Evolutionary conservation across 2,797 vertebrate genomes (phyloP).

Genomic region (Etheostoma nigrum): DNA sequence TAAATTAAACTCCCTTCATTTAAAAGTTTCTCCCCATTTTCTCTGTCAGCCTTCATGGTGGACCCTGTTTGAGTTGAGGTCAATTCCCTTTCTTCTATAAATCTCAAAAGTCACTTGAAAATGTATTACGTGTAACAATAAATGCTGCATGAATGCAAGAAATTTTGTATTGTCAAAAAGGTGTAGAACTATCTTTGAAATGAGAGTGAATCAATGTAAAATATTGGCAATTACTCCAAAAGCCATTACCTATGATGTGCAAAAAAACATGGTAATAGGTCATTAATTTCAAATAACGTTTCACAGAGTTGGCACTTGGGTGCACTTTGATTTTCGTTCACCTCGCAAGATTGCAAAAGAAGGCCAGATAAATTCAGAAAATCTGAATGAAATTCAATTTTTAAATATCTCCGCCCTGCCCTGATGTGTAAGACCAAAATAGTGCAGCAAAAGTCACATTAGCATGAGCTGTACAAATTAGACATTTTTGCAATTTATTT

Average conservation of each 20-base stretch:
- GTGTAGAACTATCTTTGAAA: conserved; percentile 3
- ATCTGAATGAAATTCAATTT: background rate
- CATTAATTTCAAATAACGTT: background rate
- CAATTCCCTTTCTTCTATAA: conserved; percentile 34
- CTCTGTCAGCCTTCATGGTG: conserved; percentile 60
- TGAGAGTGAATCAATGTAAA: conserved; percentile 20
- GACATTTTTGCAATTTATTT: background rate
- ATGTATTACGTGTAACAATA: conserved; percentile 32
- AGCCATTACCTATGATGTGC: conserved; percentile 19
- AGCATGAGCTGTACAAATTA: conserved; percentile 36
- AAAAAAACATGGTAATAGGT: conserved; percentile 26
- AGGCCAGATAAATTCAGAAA: conserved; percentile 5
- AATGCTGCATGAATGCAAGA: background rate
- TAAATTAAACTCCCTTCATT: conserved; percentile 62
- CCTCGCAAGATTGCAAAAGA: conserved; percentile 5
- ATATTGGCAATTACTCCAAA: conserved; percentile 4
- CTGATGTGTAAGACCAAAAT: conserved; percentile 16
- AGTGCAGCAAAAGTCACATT: conserved; percentile 48
- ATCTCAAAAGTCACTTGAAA: conserved; percentile 8
- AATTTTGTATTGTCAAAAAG: background rate
- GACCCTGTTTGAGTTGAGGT: conserved; percentile 57
- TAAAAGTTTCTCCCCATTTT: conserved; percentile 30
- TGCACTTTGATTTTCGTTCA: conserved; percentile 43
- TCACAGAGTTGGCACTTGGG: conserved; percentile 49
- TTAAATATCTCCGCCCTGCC: background rate